These are phyloP conservation scores for Drosophila pandora DNA, from an alignment of 1,140 invertebrate genomes.

Conservation along the genomic window DNA sequence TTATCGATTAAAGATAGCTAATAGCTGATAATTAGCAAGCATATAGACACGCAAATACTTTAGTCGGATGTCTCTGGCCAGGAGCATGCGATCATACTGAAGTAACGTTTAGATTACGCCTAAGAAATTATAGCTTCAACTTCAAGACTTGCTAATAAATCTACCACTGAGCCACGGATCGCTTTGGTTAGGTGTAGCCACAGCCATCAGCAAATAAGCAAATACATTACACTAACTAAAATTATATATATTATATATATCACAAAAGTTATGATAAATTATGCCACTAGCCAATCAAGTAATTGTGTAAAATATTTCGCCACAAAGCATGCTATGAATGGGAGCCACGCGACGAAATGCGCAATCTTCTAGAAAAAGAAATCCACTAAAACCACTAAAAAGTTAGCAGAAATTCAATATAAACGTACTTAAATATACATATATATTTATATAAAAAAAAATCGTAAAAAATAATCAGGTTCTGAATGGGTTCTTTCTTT, in stretches of 20 bases:
- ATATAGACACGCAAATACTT: slow-evolving; percentile 56
- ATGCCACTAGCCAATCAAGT: slow-evolving; percentile 79
- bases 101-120: slow-evolving; percentile 54
- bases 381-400: slow-evolving; percentile 26
- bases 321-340: slow-evolving; percentile 37
- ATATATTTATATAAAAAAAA: slow-evolving; percentile 20
- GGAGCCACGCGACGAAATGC: slow-evolving; percentile 9
- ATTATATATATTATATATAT: slow-evolving; percentile 68
- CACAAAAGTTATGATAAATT: slow-evolving; percentile 70
- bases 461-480: slow-evolving; percentile 41
- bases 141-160: slow-evolving; percentile 72
- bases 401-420: slow-evolving; percentile 66
- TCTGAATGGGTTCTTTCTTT: slow-evolving; percentile 54
- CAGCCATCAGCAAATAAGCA: slow-evolving; percentile 51
- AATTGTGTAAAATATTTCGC: slow-evolving; percentile 79
- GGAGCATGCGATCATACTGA: slow-evolving; percentile 10
- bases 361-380: slow-evolving; percentile 15
- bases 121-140: slow-evolving; percentile 79
- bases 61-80: slow-evolving; percentile 51
- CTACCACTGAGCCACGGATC: slow-evolving; percentile 24
- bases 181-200: slow-evolving; percentile 5
- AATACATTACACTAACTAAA: slow-evolving; percentile 52
- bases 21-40: slow-evolving; percentile 33
- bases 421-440: slow-evolving; percentile 43
- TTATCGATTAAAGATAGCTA: background rate